A percentile compares a stretch with the other conserved stretches of the same genome.
phyloP scores from a whole-genome alignment of 2,113 vertebrate genomes.

The Ovis canadensis region DNA sequence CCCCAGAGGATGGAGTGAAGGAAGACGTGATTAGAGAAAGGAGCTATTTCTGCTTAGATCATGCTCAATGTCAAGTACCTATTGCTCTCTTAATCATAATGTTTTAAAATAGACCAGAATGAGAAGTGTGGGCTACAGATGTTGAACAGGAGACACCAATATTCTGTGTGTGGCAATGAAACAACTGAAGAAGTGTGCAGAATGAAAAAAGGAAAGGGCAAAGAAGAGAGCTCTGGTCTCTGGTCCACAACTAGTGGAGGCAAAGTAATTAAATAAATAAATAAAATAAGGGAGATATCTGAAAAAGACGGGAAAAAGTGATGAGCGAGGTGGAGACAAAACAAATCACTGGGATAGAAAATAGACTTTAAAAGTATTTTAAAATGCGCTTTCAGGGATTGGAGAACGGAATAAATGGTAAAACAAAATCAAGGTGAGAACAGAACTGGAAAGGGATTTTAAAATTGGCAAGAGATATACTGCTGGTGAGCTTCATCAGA shows the following conservation, averaged over 20 bases:
- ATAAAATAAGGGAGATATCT: neutral
- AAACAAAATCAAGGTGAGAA: neutral
- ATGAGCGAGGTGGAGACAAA: neutral
- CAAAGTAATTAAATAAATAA: neutral
- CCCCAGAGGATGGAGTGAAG: accelerated
- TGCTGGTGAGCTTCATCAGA: neutral
- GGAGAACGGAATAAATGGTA: neutral
- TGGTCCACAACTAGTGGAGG: neutral
- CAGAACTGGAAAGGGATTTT: neutral
- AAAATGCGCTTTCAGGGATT: neutral
- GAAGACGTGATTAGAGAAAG: neutral
- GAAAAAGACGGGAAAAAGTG: neutral
- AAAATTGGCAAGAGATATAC: neutral
- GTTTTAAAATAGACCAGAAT: neutral
- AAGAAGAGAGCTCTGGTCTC: neutral
- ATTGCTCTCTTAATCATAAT: neutral
- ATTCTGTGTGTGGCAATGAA: neutral
- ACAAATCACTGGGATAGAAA: neutral
- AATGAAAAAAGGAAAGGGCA: neutral
- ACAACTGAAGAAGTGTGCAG: neutral
- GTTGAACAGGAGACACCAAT: neutral
- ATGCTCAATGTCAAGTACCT: neutral
- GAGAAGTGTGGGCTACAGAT: neutral
- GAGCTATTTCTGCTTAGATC: neutral
- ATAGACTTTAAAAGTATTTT: neutral